These are phyloP conservation scores for Phoenicopterus ruber DNA, from an alignment of 2,113 vertebrate species.

Conservation along the genomic window DNA sequence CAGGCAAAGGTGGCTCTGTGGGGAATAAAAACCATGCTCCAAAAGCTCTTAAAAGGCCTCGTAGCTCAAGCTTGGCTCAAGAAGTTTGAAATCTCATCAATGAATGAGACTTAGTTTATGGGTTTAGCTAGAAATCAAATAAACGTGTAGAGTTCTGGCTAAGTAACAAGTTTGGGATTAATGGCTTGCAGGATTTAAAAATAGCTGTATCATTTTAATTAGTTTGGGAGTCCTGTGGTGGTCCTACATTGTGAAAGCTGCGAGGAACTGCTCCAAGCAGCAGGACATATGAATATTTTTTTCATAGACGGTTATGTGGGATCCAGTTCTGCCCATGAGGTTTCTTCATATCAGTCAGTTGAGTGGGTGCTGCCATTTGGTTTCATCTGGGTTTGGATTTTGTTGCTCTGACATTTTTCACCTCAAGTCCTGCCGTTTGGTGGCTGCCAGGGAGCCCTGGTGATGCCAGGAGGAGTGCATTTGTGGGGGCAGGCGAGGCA, in stretches of 20 bases:
- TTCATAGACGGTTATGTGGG: background rate
- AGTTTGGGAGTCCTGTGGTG: background rate
- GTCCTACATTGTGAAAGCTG: background rate
- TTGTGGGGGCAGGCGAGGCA: background rate
- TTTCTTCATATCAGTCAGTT: background rate
- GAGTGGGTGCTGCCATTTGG: background rate
- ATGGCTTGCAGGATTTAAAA: background rate
- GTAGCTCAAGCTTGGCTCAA: background rate
- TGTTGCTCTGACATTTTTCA: background rate
- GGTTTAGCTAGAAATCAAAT: slow-evolving; percentile 30
- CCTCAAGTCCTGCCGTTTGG: background rate
- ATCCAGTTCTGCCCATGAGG: background rate
- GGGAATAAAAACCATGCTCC: background rate
- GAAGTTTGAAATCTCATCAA: background rate
- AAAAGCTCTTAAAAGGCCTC: background rate
- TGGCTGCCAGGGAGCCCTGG: background rate
- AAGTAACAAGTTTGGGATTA: background rate
- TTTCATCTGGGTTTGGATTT: background rate
- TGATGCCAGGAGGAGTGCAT: background rate
- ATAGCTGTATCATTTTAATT: slow-evolving; percentile 3
- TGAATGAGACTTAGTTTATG: background rate
- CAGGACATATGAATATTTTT: background rate
- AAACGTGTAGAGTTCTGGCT: background rate
- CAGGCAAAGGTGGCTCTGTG: background rate
- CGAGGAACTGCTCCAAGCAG: background rate